Evolutionary conservation across 2,888 invertebrate species (phyloP), one percentile per base, ranked within the genome.

Genomic region (Sycophila texana): DNA sequence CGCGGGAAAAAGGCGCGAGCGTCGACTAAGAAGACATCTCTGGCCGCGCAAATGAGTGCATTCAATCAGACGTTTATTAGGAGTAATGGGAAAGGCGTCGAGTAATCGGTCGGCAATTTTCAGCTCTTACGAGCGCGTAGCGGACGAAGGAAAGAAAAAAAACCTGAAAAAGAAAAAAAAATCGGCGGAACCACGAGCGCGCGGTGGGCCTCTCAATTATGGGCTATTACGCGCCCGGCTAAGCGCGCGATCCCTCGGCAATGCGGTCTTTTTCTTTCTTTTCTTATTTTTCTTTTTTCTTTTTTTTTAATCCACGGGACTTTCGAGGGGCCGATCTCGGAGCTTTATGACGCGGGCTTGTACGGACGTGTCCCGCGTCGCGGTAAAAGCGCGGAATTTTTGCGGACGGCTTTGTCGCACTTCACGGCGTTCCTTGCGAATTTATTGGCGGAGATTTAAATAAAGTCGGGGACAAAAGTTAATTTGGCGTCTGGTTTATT

Each of bases 201-300:
- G 20, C n/a, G 77, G 80, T 82, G 83, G 81, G 82, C 81, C 83
- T 86, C 87, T 86, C 87, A 87, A 88, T 87, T 87, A 87, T 83
- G 84, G 84, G 85, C 84, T 86, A 88, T 88, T 88, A 88, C 83
- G 81, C 81, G 53, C 39, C 14, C 80, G 84, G 84, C 58, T 86
- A 85, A 85, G n/a, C n/a, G 84, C 83, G 85, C 84, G 83, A 87
- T 86, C 84, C 83, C 60, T 82, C 80, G 81, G 83, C 77, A 84
- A 86, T 84, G 85, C 79, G 84, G 85, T 84, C 87, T 86, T 85
- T 86, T 86, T 10, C 4, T 39, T 5, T n/a, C n/a, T n/a, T n/a
- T n/a, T n/a, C n/a, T n/a, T n/a, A n/a, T n/a, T n/a, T n/a, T n/a
- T n/a, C n/a, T n/a, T 30, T 30, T 30, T 30, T 30, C 7, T 4